Evolutionary conservation across 2,888 invertebrate species (phyloP).

Genomic region (Lutraria lutraria): DNA sequence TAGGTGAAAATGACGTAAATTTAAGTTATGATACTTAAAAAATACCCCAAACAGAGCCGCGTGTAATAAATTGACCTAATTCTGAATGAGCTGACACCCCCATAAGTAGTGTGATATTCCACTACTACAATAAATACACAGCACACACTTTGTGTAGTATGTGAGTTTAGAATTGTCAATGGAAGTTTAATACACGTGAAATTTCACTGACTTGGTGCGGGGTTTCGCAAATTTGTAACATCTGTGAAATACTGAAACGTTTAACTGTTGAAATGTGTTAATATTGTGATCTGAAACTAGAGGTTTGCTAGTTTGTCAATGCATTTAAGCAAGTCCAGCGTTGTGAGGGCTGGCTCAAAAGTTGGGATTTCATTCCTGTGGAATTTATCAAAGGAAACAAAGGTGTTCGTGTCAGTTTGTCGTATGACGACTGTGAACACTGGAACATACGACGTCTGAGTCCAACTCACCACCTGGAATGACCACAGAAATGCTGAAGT

Average conservation of each 20-base stretch:
- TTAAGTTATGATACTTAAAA: not conserved
- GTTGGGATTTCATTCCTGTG: slow-evolving; percentile 32
- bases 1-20: not conserved
- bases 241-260: slow-evolving; percentile 8
- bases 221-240: slow-evolving; percentile 14
- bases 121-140: slow-evolving; percentile 64
- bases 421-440: not conserved
- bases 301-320: not conserved
- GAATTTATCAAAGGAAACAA: slow-evolving; percentile 16
- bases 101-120: slow-evolving; percentile 47
- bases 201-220: slow-evolving; percentile 30
- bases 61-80: slow-evolving; percentile 58
- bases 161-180: slow-evolving; percentile 51
- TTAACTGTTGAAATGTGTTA: slow-evolving; percentile 18
- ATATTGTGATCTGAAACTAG: not conserved
- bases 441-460: not conserved
- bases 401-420: not conserved
- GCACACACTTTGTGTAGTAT: slow-evolving; percentile 56
- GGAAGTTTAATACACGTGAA: slow-evolving; percentile 28
- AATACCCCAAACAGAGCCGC: not conserved
- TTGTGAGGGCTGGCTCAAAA: not conserved
- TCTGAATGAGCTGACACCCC: slow-evolving; percentile 34
- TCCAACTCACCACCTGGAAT: slow-evolving; percentile 30
- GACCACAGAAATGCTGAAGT: slow-evolving; percentile 91
- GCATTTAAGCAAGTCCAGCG: not conserved